Percentiles rank a stretch among this genome's conserved stretches.
Evolutionary conservation across 2,888 invertebrate genomes (phyloP).

Genomic region (Brachyopa scutellaris): DNA sequence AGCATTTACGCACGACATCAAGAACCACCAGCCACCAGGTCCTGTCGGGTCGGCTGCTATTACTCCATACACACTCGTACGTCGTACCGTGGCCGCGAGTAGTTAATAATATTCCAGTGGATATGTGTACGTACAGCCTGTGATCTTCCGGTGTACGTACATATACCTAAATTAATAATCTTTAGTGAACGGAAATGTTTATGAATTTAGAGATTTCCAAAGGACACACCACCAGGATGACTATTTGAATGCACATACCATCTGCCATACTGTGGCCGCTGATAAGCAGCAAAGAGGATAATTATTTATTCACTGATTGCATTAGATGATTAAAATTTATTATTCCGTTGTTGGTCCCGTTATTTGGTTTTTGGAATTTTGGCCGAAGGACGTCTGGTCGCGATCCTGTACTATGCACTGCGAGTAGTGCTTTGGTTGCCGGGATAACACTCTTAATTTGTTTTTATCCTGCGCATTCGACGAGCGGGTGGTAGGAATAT

Average conservation of each 20-base stretch:
- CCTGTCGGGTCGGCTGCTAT: background rate
- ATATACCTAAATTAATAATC: conserved; percentile 41
- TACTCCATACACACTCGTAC: too few relatives aligned
- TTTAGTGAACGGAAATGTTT: background rate
- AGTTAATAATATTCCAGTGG: conserved; percentile 7
- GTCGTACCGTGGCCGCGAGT: too few relatives aligned
- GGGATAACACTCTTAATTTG: conserved; percentile 15
- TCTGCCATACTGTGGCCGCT: too few relatives aligned
- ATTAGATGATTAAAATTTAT: conserved; percentile 42
- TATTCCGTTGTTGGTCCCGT: conserved; percentile 24
- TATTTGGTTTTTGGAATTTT: background rate
- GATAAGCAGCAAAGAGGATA: conserved; percentile 15
- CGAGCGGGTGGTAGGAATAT: too few relatives aligned
- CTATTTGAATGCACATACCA: background rate
- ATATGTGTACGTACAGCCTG: background rate
- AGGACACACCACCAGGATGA: background rate
- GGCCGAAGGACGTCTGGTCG: background rate
- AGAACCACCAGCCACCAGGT: background rate
- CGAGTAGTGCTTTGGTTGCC: too few relatives aligned
- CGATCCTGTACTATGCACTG: too few relatives aligned
- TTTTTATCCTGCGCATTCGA: background rate
- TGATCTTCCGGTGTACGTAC: conserved; percentile 30
- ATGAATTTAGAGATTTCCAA: background rate
- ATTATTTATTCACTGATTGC: conserved; percentile 46
- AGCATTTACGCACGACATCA: conserved; percentile 12